Base-by-base conservation (phyloP, 2,797 vertebrate genomes). In the Vultur gryphus region DNA sequence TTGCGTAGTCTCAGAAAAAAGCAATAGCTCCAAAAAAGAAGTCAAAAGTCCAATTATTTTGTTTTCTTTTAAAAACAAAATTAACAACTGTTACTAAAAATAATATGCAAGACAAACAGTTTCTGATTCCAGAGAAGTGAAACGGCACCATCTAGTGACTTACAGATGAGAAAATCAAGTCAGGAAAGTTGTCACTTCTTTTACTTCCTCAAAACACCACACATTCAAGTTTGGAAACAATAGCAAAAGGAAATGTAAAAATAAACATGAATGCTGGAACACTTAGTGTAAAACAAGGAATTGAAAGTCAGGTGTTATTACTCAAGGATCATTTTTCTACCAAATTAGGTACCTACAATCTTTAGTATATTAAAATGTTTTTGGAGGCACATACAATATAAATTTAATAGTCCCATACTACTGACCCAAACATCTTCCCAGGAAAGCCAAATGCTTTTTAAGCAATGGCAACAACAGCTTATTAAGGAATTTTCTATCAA, bases 131-230 rank as follows among this genome's bases (percentile, higher is more conserved):
- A n/a, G 9, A 31, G 71, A 90, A 84, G 73, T 54, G 31, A 80
- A 84, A 93, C 51, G 65, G 94, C 93, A 58, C 97, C 97, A 96
- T 44, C 96, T 97, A 95, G 90, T 62, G 97, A 91, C 78, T 67
- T 15, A 54, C 1, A 17, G 13, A 20, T 11, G 33, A 54, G 16
- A 69, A 41, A 84, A 55, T 8, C n/a, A 61, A 58, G 77, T 23
- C 37, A 52, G 48, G 44, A 35, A 77, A 44, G 29, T 9, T 44
- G 61, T 7, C 35, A 25, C 17, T 37, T 75, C 41, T 44, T 55
- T 48, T 29, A 35, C 67, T 72, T 89, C 72, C 76, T 62, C 59
- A n/a, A 46, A 43, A 13, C 33, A 67, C 6, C 19, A 10, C 2
- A 15, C 7, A 25, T 18, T 49, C 44, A n/a, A 62, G n/a, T 58